Conservation (phyloP, 53 echinoderm and acorn worm species). For the Astropecten irregularis region DNA sequence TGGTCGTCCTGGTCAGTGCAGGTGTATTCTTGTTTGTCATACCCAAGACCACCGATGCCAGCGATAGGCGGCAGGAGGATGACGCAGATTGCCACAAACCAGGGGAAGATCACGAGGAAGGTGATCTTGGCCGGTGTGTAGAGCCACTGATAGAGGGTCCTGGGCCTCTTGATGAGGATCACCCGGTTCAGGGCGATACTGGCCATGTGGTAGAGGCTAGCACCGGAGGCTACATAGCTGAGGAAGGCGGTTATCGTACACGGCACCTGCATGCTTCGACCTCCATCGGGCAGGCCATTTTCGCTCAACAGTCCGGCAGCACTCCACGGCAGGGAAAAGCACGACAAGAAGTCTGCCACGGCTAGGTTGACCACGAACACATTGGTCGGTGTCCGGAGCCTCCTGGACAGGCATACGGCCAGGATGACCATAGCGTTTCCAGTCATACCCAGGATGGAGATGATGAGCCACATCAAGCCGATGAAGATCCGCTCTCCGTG, state of each 20-base stretch:
- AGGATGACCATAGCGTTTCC: constrained; percentile 52
- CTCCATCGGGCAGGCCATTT: neutral
- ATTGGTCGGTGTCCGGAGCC: constrained; percentile 48
- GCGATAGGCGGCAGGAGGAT: neutral
- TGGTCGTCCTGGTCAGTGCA: constrained; percentile 37
- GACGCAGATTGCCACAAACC: constrained; percentile 22
- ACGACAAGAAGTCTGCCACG: constrained; percentile 51
- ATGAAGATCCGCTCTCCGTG: constrained; percentile 48
- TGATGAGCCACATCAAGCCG: constrained; percentile 18
- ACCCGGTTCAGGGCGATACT: constrained; percentile 42
- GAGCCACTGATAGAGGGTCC: constrained; percentile 12
- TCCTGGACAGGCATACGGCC: constrained; percentile 47
- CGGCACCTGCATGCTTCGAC: neutral
- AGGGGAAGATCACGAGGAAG: constrained; percentile 2
- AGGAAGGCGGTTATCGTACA: constrained; percentile 34
- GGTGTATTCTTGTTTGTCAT: constrained; percentile 5
- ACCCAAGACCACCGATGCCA: constrained; percentile 21
- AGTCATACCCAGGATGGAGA: constrained; percentile 26
- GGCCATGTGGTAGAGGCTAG: constrained; percentile 52
- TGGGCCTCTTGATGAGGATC: constrained; percentile 28
- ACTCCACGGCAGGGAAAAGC: constrained; percentile 51
- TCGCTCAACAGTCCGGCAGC: constrained; percentile 30
- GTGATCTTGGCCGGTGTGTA: constrained; percentile 25
- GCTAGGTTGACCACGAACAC: constrained; percentile 56
- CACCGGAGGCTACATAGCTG: constrained; percentile 15